phyloP scores from a whole-genome alignment of 2,797 vertebrate species.

The Tenualosa ilisha region DNA sequence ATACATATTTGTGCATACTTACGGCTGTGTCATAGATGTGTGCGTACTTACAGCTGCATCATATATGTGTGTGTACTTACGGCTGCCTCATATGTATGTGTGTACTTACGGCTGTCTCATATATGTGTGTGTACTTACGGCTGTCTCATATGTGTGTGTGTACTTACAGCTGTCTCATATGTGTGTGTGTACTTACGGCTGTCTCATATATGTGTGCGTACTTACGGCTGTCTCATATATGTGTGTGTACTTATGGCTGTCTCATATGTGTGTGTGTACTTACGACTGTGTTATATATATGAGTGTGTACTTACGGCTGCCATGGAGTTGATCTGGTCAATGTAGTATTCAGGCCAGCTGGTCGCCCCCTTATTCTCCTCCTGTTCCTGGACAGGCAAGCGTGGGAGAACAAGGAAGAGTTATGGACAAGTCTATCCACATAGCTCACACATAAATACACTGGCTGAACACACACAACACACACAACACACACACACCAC shows the following conservation, averaged over 20 bases:
- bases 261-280: not conserved
- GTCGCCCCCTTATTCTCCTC: slow-evolving; percentile 99
- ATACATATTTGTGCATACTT: not conserved
- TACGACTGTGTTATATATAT: not conserved
- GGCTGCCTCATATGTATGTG: slow-evolving; percentile 82
- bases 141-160: not conserved
- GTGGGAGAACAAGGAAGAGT: not conserved
- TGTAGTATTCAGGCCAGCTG: slow-evolving; percentile 99
- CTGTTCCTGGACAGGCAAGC: slow-evolving; percentile 81
- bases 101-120: slow-evolving; percentile 96
- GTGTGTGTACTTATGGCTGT: not conserved
- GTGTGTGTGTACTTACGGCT: not conserved
- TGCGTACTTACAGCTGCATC: not conserved
- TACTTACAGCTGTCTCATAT: not conserved
- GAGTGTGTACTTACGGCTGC: slow-evolving; percentile 88
- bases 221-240: slow-evolving; percentile 95
- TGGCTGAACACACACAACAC: slow-evolving; percentile 1
- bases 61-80: slow-evolving; percentile 76
- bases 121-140: slow-evolving; percentile 67
- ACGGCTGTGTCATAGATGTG: too few species aligned
- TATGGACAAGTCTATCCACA: slow-evolving; percentile 20
- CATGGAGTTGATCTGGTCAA: slow-evolving; percentile 98
- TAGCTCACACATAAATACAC: slow-evolving; percentile 21
- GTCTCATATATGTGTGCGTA: slow-evolving; percentile 50
- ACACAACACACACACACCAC: not conserved